A percentile compares a stretch with the other conserved stretches of the same genome.
Evolutionary conservation across 92 coral and sea anemone species (phyloP).

Genomic region (Blastomussa wellsi): DNA sequence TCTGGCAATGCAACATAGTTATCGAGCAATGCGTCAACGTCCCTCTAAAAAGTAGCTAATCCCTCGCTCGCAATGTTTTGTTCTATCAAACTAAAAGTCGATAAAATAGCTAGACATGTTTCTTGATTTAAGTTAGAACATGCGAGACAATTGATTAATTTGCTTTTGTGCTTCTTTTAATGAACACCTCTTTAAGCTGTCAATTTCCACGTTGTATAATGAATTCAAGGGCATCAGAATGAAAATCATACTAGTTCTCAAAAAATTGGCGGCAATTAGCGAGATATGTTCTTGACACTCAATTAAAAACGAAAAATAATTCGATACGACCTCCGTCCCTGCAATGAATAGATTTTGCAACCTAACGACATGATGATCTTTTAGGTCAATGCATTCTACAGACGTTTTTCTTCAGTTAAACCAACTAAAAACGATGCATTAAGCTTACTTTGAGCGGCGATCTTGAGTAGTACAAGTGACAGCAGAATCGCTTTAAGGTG

Average conservation of each 20-base stretch:
- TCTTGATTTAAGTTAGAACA: neutral
- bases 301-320: neutral
- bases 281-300: neutral
- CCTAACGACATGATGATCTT: neutral
- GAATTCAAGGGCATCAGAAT: neutral
- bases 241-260: neutral
- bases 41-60: neutral
- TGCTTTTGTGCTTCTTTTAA: neutral
- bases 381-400: neutral
- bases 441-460: slow-evolving; percentile 26
- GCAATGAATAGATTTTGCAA: slow-evolving; percentile 27
- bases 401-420: neutral
- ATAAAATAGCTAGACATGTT: neutral
- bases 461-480: neutral
- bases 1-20: neutral
- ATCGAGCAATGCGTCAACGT: neutral
- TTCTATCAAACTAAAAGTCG: neutral
- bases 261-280: too few species aligned
- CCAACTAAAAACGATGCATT: neutral
- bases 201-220: neutral
- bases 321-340: neutral
- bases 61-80: neutral
- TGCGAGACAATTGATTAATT: neutral
- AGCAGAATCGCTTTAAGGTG: neutral
- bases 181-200: neutral